phyloP scores from a whole-genome alignment of 2,797 vertebrate genomes.

The Microchirus variegatus region DNA sequence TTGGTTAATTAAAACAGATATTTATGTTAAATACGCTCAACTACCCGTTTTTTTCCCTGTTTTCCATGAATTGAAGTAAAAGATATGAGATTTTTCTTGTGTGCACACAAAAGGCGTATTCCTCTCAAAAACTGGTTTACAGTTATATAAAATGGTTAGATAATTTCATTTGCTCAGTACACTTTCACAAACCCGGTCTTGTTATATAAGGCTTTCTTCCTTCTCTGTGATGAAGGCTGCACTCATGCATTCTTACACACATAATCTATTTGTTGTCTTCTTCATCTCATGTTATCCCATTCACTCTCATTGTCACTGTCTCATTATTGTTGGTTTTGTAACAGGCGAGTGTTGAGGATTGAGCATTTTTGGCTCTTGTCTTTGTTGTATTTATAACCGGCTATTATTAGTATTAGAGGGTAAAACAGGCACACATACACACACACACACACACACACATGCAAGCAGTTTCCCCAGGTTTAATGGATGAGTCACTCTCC shows the following conservation, averaged over 20 bases:
- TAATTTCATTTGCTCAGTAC: no score
- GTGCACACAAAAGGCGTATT: no score
- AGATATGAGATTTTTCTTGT: no score
- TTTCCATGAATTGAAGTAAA: no score
- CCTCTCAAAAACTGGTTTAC: no score
- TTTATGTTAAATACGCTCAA: no score
- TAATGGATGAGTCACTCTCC: constrained; percentile 76
- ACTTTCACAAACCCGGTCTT: background rate
- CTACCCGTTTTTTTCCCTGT: no score
- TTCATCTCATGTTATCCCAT: constrained; percentile 22
- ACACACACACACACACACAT: constrained; percentile 24
- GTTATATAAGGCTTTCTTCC: constrained; percentile 20
- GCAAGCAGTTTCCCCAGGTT: constrained; percentile 54
- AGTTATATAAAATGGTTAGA: no score
- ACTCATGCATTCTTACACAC: constrained; percentile 2
- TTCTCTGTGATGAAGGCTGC: constrained; percentile 5
- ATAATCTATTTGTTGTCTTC: constrained; percentile 6
- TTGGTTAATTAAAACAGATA: no score
- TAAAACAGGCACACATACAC: constrained; percentile 21
- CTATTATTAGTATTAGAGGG: constrained; percentile 71
- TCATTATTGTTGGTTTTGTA: constrained; percentile 62
- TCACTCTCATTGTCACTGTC: constrained; percentile 33
- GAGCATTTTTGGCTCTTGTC: constrained; percentile 66
- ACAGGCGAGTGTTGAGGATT: constrained; percentile 48
- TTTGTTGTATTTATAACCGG: constrained; percentile 70